Base-by-base conservation (phyloP, 2,113 vertebrate species). In the Crocuta crocuta region DNA sequence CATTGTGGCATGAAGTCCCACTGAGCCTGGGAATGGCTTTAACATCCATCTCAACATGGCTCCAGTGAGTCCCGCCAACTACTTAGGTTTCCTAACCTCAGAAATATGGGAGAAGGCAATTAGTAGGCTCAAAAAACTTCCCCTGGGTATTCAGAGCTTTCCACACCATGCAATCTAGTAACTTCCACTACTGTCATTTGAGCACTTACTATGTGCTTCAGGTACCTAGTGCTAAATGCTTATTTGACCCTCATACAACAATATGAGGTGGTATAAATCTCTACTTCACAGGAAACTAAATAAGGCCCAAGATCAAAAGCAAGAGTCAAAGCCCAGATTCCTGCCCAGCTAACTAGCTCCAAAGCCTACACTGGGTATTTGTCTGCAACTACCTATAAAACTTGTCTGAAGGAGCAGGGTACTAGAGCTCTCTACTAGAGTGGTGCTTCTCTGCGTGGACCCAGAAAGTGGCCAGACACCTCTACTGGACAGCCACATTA, bases 11-110 rank as follows among this genome's bases (percentile, higher is more conserved):
- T 12, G 24, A 92, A 33, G 35, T 45, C 68, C 80, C 86, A 73
- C 21, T 3, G n/a, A 80, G 61, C 24, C 58, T 80, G 28, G 39
- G 33, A 91, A 95, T 68, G 68, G 68, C 91, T 96, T 96, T 95
- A 83, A 95, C 83, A 89, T 74, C 48, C 65, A 91, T 48, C 65
- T 68, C 39, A 89, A 66, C 65, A 23, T 16, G 21, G 26, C 26
- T 65, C 31, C 33, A 74, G 31, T 19, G 11, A 92, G 68, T 80
- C 80, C 45, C 63, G 74, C 63, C 88, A 88, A 92, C 55, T 88
- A 28, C 79, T 70, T 31, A 63, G 61, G 45, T 45, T 89, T 95
- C 10, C 83, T 82, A 86, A 85, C 58, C 71, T 94, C 93, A 95
- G 50, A 93, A 89, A 82, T 58, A 45, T 2, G 45, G 39, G 65